Percentiles rank a stretch among this genome's conserved stretches.
Conservation (phyloP, 2,113 vertebrate species). For the Prolemur simus region DNA sequence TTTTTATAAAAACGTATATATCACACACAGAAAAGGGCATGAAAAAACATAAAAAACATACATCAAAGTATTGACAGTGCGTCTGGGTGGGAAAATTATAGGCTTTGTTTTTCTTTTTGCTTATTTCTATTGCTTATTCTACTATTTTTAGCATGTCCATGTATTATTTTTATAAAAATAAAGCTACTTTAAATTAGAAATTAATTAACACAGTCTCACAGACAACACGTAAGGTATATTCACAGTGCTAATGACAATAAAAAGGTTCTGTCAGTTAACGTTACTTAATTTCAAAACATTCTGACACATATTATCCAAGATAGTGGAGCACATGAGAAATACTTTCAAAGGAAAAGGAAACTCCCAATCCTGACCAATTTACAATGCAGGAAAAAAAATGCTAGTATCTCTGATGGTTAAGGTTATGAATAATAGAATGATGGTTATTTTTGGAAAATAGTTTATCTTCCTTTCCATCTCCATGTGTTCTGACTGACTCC, state of each 20-base stretch:
- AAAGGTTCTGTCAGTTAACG: constrained; percentile 12
- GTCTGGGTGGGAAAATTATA: constrained; percentile 49
- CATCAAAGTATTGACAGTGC: constrained; percentile 41
- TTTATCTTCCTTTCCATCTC: constrained; percentile 51
- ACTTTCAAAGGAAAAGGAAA: constrained; percentile 60
- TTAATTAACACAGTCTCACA: constrained; percentile 47
- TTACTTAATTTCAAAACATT: constrained; percentile 63
- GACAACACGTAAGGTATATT: constrained; percentile 12
- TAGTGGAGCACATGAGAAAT: not conserved
- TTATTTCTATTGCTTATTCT: constrained; percentile 40
- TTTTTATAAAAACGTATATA: not conserved
- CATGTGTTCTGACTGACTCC: constrained; percentile 3
- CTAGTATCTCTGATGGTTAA: constrained; percentile 11
- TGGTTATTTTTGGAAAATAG: constrained; percentile 34
- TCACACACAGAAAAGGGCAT: constrained; percentile 14
- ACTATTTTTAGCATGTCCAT: not conserved
- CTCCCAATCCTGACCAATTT: constrained; percentile 12
- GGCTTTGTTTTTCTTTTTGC: constrained; percentile 50
- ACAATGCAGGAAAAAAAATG: not conserved
- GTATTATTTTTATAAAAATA: constrained; percentile 58
- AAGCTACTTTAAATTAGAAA: constrained; percentile 61
- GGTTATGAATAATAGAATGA: constrained; percentile 35
- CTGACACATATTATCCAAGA: constrained; percentile 52
- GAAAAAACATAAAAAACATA: constrained; percentile 45
- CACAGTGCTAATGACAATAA: constrained; percentile 41